Percentiles rank a stretch among this genome's conserved stretches.
Conservation (phyloP, 23 tunicate species). For the Halocynthia aurantium region DNA sequence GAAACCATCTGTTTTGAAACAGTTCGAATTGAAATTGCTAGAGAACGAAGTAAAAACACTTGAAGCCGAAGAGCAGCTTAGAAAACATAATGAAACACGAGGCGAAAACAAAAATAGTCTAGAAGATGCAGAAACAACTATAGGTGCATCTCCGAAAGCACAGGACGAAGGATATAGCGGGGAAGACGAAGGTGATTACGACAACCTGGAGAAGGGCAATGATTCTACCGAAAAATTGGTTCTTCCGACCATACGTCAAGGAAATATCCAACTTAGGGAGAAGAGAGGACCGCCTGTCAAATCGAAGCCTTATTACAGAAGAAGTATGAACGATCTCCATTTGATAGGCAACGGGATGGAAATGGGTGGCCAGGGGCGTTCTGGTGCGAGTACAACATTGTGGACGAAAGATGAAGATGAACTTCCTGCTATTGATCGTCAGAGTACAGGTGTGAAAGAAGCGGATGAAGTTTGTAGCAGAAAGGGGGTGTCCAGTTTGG, state of each 20-base stretch:
- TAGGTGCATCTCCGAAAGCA: neutral
- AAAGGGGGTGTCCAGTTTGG: conserved; percentile 10
- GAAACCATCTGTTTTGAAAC: conserved; percentile 62
- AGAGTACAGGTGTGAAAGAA: too few relatives aligned
- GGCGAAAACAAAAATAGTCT: neutral
- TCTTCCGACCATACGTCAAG: neutral
- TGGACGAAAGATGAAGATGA: too few relatives aligned
- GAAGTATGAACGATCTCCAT: conserved; percentile 44
- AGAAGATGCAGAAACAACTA: neutral
- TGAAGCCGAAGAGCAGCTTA: conserved; percentile 16
- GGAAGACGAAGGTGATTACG: conserved; percentile 57
- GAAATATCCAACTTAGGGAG: neutral
- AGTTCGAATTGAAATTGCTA: conserved; percentile 60
- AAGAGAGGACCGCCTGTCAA: neutral
- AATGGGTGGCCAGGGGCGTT: neutral
- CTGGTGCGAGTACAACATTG: too few relatives aligned
- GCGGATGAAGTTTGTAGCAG: neutral
- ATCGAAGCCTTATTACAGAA: conserved; percentile 22
- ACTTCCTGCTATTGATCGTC: too few relatives aligned
- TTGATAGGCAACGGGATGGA: neutral
- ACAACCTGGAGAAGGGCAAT: too few relatives aligned
- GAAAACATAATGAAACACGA: too few relatives aligned
- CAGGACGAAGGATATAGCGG: conserved; percentile 69
- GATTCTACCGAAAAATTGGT: too few relatives aligned
- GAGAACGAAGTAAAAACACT: conserved; percentile 70